Conservation (phyloP, 1,140 invertebrate genomes). For the Nasonia longicornis region DNA sequence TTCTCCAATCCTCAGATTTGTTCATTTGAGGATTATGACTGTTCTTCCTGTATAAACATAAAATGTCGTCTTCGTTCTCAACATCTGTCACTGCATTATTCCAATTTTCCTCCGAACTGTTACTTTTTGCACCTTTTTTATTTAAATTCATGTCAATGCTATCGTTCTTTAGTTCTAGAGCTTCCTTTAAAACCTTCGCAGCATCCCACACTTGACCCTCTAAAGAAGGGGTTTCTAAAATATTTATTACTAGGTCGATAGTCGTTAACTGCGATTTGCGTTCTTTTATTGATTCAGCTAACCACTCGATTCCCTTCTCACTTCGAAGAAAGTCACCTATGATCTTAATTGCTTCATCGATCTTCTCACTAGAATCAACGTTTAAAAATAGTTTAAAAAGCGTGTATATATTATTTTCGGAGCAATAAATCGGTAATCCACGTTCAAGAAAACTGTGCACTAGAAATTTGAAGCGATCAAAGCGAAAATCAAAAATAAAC, state of each 20-base stretch:
- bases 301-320: not conserved
- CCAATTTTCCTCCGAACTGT: conserved; percentile 44
- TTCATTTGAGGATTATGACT: conserved; percentile 30
- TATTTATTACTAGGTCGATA: too few species aligned
- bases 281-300: not conserved
- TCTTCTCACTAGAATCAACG: conserved; percentile 3
- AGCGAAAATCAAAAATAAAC: too few species aligned
- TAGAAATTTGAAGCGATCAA: too few species aligned
- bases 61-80: conserved; percentile 50
- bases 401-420: too few species aligned
- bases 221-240: not conserved
- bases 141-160: not conserved
- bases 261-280: not conserved
- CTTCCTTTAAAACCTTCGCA: not conserved
- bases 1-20: conserved; percentile 48
- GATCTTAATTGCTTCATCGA: not conserved
- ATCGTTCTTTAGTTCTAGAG: not conserved
- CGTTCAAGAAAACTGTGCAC: too few species aligned
- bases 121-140: conserved; percentile 15
- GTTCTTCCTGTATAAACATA: conserved; percentile 49
- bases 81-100: conserved; percentile 44
- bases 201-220: not conserved
- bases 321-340: not conserved
- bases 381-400: not conserved
- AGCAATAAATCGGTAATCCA: too few species aligned